Conservation (phyloP, 2,888 invertebrate genomes). For the Palloptera scutellata region DNA sequence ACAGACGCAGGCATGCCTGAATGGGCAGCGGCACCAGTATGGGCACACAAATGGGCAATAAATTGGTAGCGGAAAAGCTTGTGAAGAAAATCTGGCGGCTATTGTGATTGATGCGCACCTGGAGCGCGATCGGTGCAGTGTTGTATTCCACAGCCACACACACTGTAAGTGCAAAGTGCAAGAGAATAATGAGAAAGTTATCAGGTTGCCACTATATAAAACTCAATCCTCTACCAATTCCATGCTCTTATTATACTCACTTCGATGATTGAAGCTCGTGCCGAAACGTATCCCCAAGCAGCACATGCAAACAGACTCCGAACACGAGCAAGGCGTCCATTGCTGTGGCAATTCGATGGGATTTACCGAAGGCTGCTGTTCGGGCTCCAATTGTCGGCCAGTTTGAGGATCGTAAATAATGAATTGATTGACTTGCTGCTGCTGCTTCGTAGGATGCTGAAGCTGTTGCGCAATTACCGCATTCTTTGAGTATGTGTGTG, state of each 20-base stretch:
- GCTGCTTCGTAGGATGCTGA: neutral
- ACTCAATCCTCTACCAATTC: neutral
- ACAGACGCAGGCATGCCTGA: constrained; percentile 46
- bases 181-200: neutral
- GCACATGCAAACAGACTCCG: constrained; percentile 43
- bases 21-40: constrained; percentile 45
- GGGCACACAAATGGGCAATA: constrained; percentile 47
- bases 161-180: constrained; percentile 22
- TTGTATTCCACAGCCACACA: constrained; percentile 40
- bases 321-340: constrained; percentile 46
- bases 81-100: constrained; percentile 36
- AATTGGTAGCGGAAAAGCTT: constrained; percentile 39
- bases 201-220: neutral
- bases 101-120: constrained; percentile 42
- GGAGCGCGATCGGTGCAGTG: constrained; percentile 29
- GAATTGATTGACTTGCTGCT: constrained; percentile 9
- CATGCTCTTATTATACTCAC: constrained; percentile 18
- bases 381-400: constrained; percentile 29
- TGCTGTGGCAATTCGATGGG: constrained; percentile 44
- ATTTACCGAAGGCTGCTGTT: constrained; percentile 36
- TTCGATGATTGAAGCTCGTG: constrained; percentile 33
- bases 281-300: constrained; percentile 45
- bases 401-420: constrained; percentile 23
- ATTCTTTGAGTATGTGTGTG: neutral
- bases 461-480: neutral